phyloP scores from a whole-genome alignment of 1,140 invertebrate genomes.

The Bemisia tabaci region DNA sequence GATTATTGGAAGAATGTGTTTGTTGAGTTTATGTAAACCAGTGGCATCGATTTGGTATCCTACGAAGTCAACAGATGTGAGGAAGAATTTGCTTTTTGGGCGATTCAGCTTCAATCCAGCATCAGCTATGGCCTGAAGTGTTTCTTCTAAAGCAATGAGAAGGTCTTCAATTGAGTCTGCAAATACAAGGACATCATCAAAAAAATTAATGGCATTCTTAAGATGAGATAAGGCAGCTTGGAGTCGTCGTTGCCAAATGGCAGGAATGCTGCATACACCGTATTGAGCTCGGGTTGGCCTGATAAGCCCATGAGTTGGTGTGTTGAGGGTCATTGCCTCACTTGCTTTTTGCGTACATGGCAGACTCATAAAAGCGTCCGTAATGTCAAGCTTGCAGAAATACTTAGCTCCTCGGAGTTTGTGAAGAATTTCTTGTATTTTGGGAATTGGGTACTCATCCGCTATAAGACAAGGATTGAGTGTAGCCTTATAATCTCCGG shows the following conservation, averaged over 20 bases:
- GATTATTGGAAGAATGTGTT: conserved; percentile 21
- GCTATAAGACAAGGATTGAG: conserved; percentile 24
- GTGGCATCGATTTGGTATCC: conserved; percentile 18
- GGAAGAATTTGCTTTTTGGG: conserved; percentile 7
- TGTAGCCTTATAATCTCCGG: too few relatives aligned
- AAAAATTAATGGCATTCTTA: conserved; percentile 20
- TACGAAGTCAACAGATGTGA: conserved; percentile 12
- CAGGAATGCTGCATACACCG: conserved; percentile 33
- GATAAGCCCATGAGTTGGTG: too few relatives aligned
- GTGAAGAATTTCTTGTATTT: conserved; percentile 16
- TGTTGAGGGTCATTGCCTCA: conserved; percentile 23
- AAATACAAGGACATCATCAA: conserved; percentile 24
- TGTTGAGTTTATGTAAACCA: conserved; percentile 19
- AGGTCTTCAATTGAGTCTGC: conserved; percentile 6
- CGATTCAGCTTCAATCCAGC: conserved; percentile 9
- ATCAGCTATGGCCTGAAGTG: not conserved
- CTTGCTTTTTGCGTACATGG: conserved; percentile 10
- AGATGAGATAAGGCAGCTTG: conserved; percentile 27
- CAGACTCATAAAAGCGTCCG: too few relatives aligned
- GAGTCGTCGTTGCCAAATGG: conserved; percentile 35
- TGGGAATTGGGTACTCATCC: too few relatives aligned
- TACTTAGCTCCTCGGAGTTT: too few relatives aligned
- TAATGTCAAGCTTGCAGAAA: too few relatives aligned
- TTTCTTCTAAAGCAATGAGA: not conserved
- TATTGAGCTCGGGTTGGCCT: conserved; percentile 32